Conservation (phyloP, 2,797 vertebrate species). For the Melanogrammus aeglefinus region DNA sequence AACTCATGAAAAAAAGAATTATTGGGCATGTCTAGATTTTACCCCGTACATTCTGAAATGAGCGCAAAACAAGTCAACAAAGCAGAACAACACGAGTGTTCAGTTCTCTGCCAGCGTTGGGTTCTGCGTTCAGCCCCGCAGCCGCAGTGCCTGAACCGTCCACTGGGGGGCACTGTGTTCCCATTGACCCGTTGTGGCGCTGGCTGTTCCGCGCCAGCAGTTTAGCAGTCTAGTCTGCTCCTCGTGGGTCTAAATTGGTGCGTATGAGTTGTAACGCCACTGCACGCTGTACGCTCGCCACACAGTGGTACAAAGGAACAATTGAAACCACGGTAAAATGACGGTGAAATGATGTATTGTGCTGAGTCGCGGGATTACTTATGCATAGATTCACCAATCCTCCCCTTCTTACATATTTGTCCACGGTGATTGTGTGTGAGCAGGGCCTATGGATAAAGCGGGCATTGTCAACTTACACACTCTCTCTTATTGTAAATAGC, state of each 20-base stretch:
- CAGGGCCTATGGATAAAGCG: slow-evolving; percentile 15
- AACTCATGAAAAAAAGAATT: slow-evolving; percentile 43
- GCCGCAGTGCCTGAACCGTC: slow-evolving; percentile 32
- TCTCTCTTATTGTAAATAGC: slow-evolving; percentile 17
- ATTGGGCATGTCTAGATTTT: slow-evolving; percentile 36
- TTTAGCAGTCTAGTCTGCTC: neutral
- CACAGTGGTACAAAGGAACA: slow-evolving; percentile 12
- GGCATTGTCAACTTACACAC: slow-evolving; percentile 31
- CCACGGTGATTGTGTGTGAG: slow-evolving; percentile 22
- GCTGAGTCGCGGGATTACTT: neutral
- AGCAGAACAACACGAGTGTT: slow-evolving; percentile 23
- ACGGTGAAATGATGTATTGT: slow-evolving; percentile 2
- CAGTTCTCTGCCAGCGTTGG: neutral
- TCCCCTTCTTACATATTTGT: slow-evolving; percentile 38
- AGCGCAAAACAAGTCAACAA: slow-evolving; percentile 45
- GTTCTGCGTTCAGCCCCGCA: neutral
- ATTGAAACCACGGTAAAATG: slow-evolving; percentile 14
- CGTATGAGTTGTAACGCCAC: neutral
- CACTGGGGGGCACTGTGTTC: slow-evolving; percentile 75
- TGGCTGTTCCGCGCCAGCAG: slow-evolving; percentile 14
- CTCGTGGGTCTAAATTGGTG: neutral
- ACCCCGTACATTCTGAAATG: slow-evolving; percentile 42
- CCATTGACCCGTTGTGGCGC: slow-evolving; percentile 47
- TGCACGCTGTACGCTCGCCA: slow-evolving; percentile 20
- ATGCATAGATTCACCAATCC: slow-evolving; percentile 14